These are phyloP conservation scores for Brachylomia viminalis DNA, from an alignment of 2,888 invertebrate genomes.

Conservation along the genomic window DNA sequence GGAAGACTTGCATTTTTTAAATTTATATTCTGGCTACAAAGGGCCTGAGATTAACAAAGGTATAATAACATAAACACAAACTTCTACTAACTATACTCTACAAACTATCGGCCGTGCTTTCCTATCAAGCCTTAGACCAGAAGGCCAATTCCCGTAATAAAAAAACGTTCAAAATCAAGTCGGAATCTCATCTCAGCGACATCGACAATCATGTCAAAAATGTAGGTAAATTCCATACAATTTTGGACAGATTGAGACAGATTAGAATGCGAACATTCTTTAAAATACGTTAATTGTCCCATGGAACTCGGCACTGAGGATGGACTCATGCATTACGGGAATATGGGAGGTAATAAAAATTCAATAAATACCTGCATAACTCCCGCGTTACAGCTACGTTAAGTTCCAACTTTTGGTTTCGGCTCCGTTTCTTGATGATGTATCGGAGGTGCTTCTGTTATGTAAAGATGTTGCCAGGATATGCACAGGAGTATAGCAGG, in stretches of 20 bases:
- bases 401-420: background rate
- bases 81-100: background rate
- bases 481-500: background rate
- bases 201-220: too few relatives aligned
- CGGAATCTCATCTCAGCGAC: too few relatives aligned
- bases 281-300: too few relatives aligned
- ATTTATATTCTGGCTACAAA: background rate
- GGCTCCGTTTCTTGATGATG: background rate
- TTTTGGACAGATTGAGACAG: too few relatives aligned
- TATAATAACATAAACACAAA: conserved; percentile 7
- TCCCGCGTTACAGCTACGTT: too few relatives aligned
- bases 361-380: background rate
- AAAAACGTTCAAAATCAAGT: too few relatives aligned
- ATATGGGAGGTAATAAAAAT: background rate
- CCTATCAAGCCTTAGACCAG: background rate
- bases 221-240: too few relatives aligned
- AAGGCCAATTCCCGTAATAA: too few relatives aligned
- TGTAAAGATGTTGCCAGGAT: background rate
- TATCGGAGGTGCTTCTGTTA: too few relatives aligned
- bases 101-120: too few relatives aligned
- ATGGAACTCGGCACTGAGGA: background rate
- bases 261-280: too few relatives aligned
- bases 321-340: background rate
- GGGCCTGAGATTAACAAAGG: background rate
- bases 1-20: background rate